Evolutionary conservation across 2,113 vertebrate genomes (phyloP).

Genomic region (Monopterus albus): DNA sequence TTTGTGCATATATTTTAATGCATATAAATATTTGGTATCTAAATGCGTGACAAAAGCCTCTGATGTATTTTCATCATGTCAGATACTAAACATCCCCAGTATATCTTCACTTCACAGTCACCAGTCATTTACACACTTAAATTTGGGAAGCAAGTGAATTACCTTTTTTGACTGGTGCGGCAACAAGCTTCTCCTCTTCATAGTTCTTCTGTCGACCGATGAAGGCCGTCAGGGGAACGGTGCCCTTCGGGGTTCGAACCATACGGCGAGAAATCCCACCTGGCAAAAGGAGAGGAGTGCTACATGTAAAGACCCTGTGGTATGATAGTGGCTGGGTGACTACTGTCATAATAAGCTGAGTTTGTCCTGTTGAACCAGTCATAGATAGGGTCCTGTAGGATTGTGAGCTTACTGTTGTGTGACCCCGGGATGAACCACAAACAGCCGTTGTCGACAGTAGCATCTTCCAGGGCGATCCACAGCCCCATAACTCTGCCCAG

Average conservation of each 20-base stretch:
- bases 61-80: too few species aligned
- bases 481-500: slow-evolving; percentile 89
- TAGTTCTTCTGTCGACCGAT: slow-evolving; percentile 83
- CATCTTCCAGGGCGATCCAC: slow-evolving; percentile 94
- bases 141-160: slow-evolving; percentile 7
- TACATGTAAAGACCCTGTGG: not conserved
- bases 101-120: too few species aligned
- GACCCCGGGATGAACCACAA: slow-evolving; percentile 96
- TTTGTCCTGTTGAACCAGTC: not conserved
- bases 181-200: slow-evolving; percentile 81
- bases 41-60: too few species aligned
- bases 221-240: slow-evolving; percentile 83
- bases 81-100: too few species aligned
- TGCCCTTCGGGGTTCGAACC: slow-evolving; percentile 84
- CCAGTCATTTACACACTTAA: not conserved
- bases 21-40: too few species aligned
- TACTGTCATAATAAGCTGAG: not conserved
- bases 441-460: slow-evolving; percentile 89
- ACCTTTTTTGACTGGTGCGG: slow-evolving; percentile 90
- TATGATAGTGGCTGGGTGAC: too few species aligned
- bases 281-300: slow-evolving; percentile 42
- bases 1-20: too few species aligned
- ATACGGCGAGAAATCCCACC: slow-evolving; percentile 88
- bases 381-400: not conserved
- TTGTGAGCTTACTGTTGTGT: slow-evolving; percentile 84